Conservation (phyloP, 2,113 vertebrate species). For the Empidonax alnorum region DNA sequence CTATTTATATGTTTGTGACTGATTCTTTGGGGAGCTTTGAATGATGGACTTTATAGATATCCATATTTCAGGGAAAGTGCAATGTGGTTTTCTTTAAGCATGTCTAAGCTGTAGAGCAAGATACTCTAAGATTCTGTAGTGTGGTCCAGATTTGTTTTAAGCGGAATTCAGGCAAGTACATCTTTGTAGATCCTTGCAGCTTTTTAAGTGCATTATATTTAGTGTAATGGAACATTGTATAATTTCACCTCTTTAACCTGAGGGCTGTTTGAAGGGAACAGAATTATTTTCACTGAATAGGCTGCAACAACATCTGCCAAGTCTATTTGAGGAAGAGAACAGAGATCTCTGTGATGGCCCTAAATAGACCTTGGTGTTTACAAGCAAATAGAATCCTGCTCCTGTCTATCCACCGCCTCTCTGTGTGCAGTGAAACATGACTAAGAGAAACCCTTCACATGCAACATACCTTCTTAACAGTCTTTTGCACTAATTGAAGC, state of each 20-base stretch:
- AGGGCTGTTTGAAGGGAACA: background rate
- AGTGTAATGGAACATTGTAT: background rate
- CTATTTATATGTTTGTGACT: background rate
- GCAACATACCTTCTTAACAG: background rate
- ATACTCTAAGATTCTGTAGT: background rate
- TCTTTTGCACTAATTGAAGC: background rate
- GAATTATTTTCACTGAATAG: background rate
- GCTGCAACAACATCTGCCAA: background rate
- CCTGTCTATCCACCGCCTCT: background rate
- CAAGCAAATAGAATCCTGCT: background rate
- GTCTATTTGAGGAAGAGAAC: background rate
- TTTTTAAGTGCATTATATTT: background rate
- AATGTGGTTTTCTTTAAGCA: background rate
- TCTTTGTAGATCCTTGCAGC: background rate
- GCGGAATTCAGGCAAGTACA: background rate
- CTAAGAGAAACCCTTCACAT: background rate
- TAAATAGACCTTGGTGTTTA: background rate
- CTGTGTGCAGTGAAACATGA: background rate
- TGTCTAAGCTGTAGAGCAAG: background rate
- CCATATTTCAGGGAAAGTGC: background rate
- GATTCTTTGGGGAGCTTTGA: background rate
- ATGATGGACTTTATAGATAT: background rate
- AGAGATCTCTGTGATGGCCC: background rate
- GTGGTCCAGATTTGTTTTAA: background rate
- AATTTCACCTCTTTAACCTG: background rate